phyloP scores from a whole-genome alignment of 2,888 invertebrate genomes.

The Thera obeliscata region DNA sequence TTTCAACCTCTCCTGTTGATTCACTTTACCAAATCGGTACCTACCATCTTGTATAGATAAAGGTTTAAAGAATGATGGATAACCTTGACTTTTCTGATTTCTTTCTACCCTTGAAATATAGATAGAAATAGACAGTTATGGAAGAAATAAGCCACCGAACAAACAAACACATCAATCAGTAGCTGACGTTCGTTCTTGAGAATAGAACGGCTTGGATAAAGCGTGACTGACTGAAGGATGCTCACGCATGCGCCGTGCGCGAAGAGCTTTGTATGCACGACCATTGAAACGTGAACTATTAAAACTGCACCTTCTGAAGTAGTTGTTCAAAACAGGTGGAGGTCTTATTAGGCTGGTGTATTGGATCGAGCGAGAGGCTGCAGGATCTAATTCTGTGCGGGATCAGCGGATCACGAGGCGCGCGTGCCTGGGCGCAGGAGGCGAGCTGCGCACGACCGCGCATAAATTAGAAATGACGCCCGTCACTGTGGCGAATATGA shows the following conservation, averaged over 20 bases:
- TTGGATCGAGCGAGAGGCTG: constrained; percentile 49
- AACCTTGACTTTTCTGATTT: not conserved
- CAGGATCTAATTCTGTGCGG: constrained; percentile 66
- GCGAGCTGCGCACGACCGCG: constrained; percentile 67
- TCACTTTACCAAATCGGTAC: not conserved
- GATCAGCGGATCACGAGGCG: constrained; percentile 64
- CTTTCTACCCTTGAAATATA: constrained; percentile 1
- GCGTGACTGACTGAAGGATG: constrained; percentile 67
- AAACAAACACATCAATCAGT: constrained; percentile 66
- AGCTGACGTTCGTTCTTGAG: constrained; percentile 47
- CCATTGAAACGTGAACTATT: constrained; percentile 44
- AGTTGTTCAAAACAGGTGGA: constrained; percentile 34
- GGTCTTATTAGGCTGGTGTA: constrained; percentile 43
- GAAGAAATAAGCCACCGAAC: constrained; percentile 26
- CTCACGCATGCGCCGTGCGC: constrained; percentile 63
- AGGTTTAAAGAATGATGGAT: not conserved
- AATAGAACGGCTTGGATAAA: constrained; percentile 52
- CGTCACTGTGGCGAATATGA: constrained; percentile 44
- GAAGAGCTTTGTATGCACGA: constrained; percentile 48
- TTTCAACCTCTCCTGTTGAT: too few species aligned
- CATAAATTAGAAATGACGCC: constrained; percentile 72
- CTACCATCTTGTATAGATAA: not conserved
- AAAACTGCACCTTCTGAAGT: constrained; percentile 12
- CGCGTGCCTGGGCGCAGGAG: constrained; percentile 54
- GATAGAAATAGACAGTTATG: not conserved